phyloP scores from a whole-genome alignment of 2,113 vertebrate genomes.

The Brienomyrus longianalis region DNA sequence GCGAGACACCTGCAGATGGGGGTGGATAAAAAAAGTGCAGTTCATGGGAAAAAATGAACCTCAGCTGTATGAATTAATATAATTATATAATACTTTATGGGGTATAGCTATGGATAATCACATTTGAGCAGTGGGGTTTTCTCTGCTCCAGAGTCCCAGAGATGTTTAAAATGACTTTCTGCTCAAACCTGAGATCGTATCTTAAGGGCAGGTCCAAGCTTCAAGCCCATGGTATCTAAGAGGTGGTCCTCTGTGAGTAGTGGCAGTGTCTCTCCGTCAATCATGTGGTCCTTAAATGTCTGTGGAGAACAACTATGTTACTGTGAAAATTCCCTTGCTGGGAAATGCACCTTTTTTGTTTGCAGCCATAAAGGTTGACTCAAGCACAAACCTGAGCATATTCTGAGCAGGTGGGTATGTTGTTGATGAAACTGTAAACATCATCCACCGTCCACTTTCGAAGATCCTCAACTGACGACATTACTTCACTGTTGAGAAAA shows the following conservation, averaged over 20 bases:
- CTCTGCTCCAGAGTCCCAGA: background rate
- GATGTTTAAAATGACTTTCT: background rate
- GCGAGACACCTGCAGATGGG: constrained; percentile 66
- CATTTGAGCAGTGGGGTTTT: too few relatives aligned
- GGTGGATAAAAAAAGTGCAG: background rate
- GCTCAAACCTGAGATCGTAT: constrained; percentile 84
- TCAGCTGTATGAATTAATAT: constrained; percentile 8
- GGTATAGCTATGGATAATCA: background rate
- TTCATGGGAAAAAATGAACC: background rate
- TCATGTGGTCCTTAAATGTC: constrained; percentile 91
- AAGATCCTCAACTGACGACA: constrained; percentile 71
- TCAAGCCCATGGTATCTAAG: constrained; percentile 83
- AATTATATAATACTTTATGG: background rate
- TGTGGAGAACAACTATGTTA: constrained; percentile 27
- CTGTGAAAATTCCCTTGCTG: background rate
- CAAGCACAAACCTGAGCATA: constrained; percentile 76
- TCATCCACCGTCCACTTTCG: constrained; percentile 86
- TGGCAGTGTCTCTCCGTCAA: constrained; percentile 89
- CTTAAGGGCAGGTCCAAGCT: constrained; percentile 87
- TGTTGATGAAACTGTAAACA: constrained; percentile 76
- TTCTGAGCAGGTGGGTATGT: constrained; percentile 80
- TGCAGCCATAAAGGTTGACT: background rate
- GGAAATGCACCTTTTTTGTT: background rate
- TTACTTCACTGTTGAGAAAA: constrained; percentile 67
- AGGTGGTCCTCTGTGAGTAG: constrained; percentile 92